Conservation (phyloP, 2,113 vertebrate species). For the Spea multiplicata region DNA sequence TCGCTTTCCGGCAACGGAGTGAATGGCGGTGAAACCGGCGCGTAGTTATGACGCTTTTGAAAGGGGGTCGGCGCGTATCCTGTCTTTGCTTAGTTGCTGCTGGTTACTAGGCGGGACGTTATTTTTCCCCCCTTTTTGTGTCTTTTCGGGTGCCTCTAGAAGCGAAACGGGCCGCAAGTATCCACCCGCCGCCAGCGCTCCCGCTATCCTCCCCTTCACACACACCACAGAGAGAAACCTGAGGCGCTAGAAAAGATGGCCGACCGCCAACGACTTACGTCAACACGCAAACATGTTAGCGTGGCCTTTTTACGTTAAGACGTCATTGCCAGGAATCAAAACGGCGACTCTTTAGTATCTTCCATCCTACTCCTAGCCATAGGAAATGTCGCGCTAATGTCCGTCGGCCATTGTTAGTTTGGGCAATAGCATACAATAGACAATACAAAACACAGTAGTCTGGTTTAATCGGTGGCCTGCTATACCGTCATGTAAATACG, state of each 20-base stretch:
- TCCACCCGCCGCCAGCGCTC: background rate
- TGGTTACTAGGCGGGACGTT: too few relatives aligned
- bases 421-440: constrained; percentile 14
- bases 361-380: background rate
- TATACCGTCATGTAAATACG: too few relatives aligned
- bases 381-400: background rate
- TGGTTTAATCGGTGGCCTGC: background rate
- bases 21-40: constrained; percentile 41
- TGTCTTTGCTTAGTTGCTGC: background rate
- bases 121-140: background rate
- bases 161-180: background rate
- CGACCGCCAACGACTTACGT: constrained; percentile 42
- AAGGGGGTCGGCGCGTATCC: background rate
- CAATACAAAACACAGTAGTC: background rate
- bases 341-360: background rate
- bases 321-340: constrained; percentile 16
- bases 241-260: constrained; percentile 45
- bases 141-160: background rate
- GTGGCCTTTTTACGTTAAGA: constrained; percentile 2
- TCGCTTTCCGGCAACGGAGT: constrained; percentile 34
- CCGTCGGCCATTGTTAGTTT: constrained; percentile 10
- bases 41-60: constrained; percentile 32
- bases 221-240: constrained; percentile 32
- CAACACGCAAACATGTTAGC: constrained; percentile 27
- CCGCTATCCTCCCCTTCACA: constrained; percentile 17